phyloP scores from a whole-genome alignment of 2,113 vertebrate species.

The Grantiella picta region DNA sequence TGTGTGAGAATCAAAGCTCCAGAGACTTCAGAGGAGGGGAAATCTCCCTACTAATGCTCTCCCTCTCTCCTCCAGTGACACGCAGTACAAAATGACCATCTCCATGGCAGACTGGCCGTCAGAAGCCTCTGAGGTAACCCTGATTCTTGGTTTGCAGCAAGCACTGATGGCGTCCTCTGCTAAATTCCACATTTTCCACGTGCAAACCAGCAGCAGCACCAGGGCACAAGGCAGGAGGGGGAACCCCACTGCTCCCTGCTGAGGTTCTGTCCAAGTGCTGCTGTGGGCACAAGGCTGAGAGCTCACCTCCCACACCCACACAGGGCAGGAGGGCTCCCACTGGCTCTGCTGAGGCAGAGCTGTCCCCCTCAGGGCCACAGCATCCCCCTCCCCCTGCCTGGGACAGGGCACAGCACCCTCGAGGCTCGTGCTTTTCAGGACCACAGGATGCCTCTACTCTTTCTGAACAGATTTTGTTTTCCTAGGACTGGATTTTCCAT shows the following conservation, averaged over 20 bases:
- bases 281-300: neutral
- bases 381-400: neutral
- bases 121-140: slow-evolving; percentile 74
- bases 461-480: neutral
- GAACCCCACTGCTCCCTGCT: neutral
- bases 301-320: neutral
- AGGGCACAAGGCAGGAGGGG: rapidly evolving
- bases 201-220: neutral
- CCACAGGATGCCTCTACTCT: neutral
- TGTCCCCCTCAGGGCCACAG: neutral
- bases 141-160: neutral
- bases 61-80: slow-evolving; percentile 68
- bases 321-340: neutral
- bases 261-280: neutral
- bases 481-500: slow-evolving; percentile 82
- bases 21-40: neutral
- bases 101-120: slow-evolving; percentile 85
- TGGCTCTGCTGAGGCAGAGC: neutral
- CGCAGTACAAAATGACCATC: slow-evolving; percentile 81
- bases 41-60: neutral
- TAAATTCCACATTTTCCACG: neutral
- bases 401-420: rapidly evolving
- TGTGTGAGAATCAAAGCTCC: neutral
- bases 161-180: neutral
- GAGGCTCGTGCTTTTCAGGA: neutral